phyloP scores from a whole-genome alignment of 2,888 invertebrate species.

The Hydropsyche betteni region DNA sequence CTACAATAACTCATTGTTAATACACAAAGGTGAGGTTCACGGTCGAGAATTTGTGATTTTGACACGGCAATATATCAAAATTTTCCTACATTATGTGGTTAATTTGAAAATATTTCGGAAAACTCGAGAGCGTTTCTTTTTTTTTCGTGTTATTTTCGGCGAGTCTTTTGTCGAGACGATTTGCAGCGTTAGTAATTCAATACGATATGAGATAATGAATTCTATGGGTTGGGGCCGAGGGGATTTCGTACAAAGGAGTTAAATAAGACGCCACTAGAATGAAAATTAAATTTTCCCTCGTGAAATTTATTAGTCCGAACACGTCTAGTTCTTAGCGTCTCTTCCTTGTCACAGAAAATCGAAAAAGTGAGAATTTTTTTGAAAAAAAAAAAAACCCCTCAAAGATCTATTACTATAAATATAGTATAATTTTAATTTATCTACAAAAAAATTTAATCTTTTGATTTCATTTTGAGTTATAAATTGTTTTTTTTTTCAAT shows the following conservation, averaged over 20 bases:
- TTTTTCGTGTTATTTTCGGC: too few relatives aligned
- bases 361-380: slow-evolving; percentile 26
- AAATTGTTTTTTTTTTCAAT: too few relatives aligned
- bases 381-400: slow-evolving; percentile 3
- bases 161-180: too few relatives aligned
- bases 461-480: too few relatives aligned
- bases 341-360: slow-evolving; percentile 32
- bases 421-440: too few relatives aligned
- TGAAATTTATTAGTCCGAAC: slow-evolving; percentile 43
- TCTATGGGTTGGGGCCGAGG: slow-evolving; percentile 1
- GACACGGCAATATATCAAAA: neutral
- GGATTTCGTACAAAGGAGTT: slow-evolving; percentile 36
- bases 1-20: slow-evolving; percentile 31
- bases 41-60: slow-evolving; percentile 34
- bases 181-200: too few relatives aligned
- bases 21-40: slow-evolving; percentile 29
- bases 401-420: too few relatives aligned
- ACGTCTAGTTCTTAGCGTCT: slow-evolving; percentile 34
- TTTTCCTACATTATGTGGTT: too few relatives aligned
- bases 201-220: slow-evolving; percentile 22
- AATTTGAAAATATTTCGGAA: too few relatives aligned
- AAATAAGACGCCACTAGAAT: slow-evolving; percentile 41
- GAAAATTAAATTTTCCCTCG: slow-evolving; percentile 41
- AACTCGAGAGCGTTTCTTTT: too few relatives aligned
- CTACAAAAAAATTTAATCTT: too few relatives aligned